A percentile compares a stretch with the other conserved stretches of the same genome.
Evolutionary conservation across 2,888 invertebrate species (phyloP).

Genomic region (Eristalis pertinax): DNA sequence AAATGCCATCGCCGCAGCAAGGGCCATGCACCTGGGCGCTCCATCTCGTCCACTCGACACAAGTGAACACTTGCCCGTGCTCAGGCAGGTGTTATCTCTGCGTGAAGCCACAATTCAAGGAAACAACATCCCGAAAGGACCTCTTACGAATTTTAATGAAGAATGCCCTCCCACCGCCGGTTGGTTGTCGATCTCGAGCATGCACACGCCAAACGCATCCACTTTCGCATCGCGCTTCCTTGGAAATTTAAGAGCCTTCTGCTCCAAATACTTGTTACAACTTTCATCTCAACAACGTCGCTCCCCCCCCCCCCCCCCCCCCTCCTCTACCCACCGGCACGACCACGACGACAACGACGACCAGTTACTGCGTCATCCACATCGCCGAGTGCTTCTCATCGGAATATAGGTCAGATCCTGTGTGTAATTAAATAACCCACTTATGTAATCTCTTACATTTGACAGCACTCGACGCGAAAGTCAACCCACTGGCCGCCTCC

Average conservation of each 20-base stretch:
- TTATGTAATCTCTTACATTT: constrained; percentile 69
- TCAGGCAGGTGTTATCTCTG: no score
- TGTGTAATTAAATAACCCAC: constrained; percentile 71
- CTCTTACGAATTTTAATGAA: neutral
- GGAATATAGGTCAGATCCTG: constrained; percentile 68
- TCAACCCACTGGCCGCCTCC: neutral
- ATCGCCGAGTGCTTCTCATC: constrained; percentile 28
- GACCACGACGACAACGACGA: neutral
- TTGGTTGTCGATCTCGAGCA: neutral
- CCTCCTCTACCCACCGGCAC: no score
- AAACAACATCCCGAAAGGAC: neutral
- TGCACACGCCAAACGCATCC: neutral
- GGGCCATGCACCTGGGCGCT: neutral
- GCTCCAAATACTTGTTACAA: constrained; percentile 44
- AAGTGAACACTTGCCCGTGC: neutral
- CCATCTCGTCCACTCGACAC: neutral
- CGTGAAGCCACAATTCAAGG: neutral
- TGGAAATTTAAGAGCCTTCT: constrained; percentile 44
- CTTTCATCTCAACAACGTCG: neutral
- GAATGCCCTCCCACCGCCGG: neutral
- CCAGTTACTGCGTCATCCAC: neutral
- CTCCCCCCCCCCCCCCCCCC: no score
- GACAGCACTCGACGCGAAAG: constrained; percentile 47
- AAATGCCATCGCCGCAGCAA: neutral
- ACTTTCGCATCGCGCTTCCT: constrained; percentile 21